phyloP scores from a whole-genome alignment of 2,797 vertebrate species.

The Botia almorhae region DNA sequence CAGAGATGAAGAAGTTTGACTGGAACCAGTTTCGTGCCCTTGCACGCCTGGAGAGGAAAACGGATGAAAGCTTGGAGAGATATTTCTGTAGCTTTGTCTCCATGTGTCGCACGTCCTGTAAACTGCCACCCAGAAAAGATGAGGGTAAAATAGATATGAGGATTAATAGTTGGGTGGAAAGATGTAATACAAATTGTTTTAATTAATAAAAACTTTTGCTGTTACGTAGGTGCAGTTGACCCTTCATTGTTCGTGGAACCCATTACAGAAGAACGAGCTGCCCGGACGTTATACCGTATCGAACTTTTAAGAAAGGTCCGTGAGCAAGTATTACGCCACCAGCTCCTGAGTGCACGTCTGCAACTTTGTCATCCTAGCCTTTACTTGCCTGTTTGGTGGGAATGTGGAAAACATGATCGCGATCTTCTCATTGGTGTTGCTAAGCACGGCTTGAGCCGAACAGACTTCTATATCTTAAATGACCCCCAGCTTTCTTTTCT shows the following conservation, averaged over 20 bases:
- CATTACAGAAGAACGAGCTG: conserved; percentile 94
- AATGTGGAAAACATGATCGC: conserved; percentile 94
- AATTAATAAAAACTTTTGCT: conserved; percentile 4
- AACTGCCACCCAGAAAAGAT: conserved; percentile 89
- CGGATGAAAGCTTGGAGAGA: conserved; percentile 92
- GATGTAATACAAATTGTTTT: not conserved
- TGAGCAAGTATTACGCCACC: conserved; percentile 94
- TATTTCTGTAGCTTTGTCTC: conserved; percentile 96
- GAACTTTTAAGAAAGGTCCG: conserved; percentile 95
- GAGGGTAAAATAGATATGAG: conserved; percentile 75
- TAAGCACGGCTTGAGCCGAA: conserved; percentile 93
- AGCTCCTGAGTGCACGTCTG: conserved; percentile 87
- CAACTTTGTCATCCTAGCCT: conserved; percentile 94
- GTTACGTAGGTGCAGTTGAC: conserved; percentile 81
- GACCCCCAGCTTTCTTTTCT: conserved; percentile 95
- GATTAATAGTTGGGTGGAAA: not conserved
- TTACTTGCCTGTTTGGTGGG: conserved; percentile 98
- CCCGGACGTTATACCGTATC: conserved; percentile 93
- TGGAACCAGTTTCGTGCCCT: conserved; percentile 94
- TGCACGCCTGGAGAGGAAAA: conserved; percentile 95
- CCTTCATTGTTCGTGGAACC: conserved; percentile 88
- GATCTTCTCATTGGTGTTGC: conserved; percentile 93
- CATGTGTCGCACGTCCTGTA: conserved; percentile 95
- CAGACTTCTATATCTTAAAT: conserved; percentile 97
- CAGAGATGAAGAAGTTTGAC: conserved; percentile 92